phyloP scores from a whole-genome alignment of 1,140 invertebrate genomes.

The Drosophila persimilis region DNA sequence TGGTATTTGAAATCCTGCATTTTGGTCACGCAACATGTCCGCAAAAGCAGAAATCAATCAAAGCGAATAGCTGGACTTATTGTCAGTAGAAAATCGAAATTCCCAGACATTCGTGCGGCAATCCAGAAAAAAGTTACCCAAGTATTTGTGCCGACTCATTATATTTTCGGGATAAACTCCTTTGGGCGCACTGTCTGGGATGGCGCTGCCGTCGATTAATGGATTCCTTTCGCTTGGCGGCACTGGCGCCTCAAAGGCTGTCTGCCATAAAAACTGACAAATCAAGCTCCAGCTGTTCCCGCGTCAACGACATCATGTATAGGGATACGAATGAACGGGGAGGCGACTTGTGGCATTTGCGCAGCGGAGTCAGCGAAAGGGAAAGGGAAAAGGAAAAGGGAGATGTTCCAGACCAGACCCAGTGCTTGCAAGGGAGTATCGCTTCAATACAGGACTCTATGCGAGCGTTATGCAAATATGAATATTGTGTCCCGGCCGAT shows the following conservation, averaged over 20 bases:
- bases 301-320: constrained; percentile 48
- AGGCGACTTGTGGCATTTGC: constrained; percentile 14
- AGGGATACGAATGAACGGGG: background rate
- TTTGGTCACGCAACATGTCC: constrained; percentile 34
- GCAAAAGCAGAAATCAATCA: constrained; percentile 11
- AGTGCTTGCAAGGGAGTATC: constrained; percentile 4
- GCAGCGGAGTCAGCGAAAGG: constrained; percentile 18
- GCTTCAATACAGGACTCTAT: constrained; percentile 38
- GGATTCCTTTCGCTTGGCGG: constrained; percentile 32
- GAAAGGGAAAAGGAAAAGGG: background rate
- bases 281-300: constrained; percentile 60
- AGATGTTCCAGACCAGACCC: background rate
- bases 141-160: constrained; percentile 19
- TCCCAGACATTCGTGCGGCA: background rate
- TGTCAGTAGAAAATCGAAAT: background rate
- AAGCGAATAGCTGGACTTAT: constrained; percentile 18
- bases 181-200: constrained; percentile 6
- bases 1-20: constrained; percentile 26
- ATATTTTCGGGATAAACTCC: constrained; percentile 37
- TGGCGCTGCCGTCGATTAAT: constrained; percentile 36
- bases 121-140: constrained; percentile 6
- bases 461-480: constrained; percentile 55
- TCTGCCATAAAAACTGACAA: constrained; percentile 56
- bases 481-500: constrained; percentile 29
- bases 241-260: constrained; percentile 52